Evolutionary conservation across 2,113 vertebrate genomes (phyloP), one percentile per base, ranked within the genome.

Genomic region (Nerophis lumbriciformis): DNA sequence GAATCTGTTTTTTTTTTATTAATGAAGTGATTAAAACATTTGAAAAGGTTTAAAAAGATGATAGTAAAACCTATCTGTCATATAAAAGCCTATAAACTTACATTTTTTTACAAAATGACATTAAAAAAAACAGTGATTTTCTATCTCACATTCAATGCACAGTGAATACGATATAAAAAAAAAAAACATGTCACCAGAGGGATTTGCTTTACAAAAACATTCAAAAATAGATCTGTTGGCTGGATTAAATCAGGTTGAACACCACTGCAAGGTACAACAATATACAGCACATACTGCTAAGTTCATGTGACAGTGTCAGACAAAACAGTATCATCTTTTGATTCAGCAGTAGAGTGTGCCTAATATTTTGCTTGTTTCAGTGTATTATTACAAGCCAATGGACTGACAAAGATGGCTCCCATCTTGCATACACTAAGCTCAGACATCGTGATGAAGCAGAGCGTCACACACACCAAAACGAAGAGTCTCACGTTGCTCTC

Each of bases 51-150:
- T 42, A 59, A 73, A 6, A 72, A 67, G n/a, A 58, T 51, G 83
- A 92, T 90, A 92, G 90, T 92, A 90, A 88, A 92, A 92, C 90
- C 90, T 88, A 91, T 92, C 90, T 66, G 45, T 76, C 79, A 64
- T 68, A 63, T 61, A 65, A 69, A 54, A 45, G 12, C 56, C 15
- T 15, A 47, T 16, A 12, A 59, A 59, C 45, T 60, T 21, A 45
- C 45, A 59, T 21, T 12, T 45, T 45, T 28, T 45, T 6, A 12
- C 12, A 45, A 59, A 45, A 47, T 9, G 36, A 15, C 1, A 37
- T 4, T 12, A 8, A 28, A 9, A 11, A 28, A 28, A 52, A 53
- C 51, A 36, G 5, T 36, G 8, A 55, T 38, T n/a, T 15, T 13
- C 35, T 4, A 9, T 14, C 38, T 55, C n/a, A 39, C 36, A 55